phyloP scores from a whole-genome alignment of 1,140 invertebrate species.

The Nylanderia fulva region DNA sequence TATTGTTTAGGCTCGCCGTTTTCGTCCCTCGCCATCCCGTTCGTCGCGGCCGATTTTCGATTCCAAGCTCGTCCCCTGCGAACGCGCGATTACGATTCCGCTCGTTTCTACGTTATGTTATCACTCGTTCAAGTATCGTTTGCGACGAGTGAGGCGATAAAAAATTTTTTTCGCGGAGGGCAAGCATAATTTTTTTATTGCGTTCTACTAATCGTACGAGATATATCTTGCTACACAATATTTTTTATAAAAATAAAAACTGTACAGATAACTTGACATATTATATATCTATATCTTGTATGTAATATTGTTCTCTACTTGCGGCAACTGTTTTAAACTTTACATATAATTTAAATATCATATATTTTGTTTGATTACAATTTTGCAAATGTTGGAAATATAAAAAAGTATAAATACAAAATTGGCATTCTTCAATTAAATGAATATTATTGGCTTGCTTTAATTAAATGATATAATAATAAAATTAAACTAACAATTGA shows the following conservation, averaged over 20 bases:
- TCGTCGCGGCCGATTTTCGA: constrained; percentile 68
- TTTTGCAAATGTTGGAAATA: not conserved
- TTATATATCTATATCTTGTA: not conserved
- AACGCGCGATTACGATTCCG: constrained; percentile 34
- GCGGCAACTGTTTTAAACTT: not conserved
- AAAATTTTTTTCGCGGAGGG: constrained; percentile 33
- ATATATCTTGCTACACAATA: not conserved
- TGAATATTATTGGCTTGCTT: not conserved
- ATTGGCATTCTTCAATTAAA: not conserved
- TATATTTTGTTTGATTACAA: not conserved
- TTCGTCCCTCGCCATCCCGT: constrained; percentile 55
- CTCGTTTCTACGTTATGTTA: constrained; percentile 69
- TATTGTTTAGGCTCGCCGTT: constrained; percentile 85
- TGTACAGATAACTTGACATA: not conserved
- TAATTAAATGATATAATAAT: not conserved
- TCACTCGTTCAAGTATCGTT: constrained; percentile 68
- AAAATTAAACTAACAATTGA: not conserved
- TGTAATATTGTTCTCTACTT: not conserved
- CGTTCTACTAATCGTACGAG: constrained; percentile 2
- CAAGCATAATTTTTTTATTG: constrained; percentile 26
- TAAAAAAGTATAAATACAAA: not conserved
- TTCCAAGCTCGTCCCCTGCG: constrained; percentile 46
- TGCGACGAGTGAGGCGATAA: constrained; percentile 41
- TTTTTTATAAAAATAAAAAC: not conserved
- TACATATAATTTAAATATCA: not conserved